A percentile compares a stretch with the other conserved stretches of the same genome.
Conservation (phyloP, 2,888 invertebrate species). For the Drosophila parthenogenetica region DNA sequence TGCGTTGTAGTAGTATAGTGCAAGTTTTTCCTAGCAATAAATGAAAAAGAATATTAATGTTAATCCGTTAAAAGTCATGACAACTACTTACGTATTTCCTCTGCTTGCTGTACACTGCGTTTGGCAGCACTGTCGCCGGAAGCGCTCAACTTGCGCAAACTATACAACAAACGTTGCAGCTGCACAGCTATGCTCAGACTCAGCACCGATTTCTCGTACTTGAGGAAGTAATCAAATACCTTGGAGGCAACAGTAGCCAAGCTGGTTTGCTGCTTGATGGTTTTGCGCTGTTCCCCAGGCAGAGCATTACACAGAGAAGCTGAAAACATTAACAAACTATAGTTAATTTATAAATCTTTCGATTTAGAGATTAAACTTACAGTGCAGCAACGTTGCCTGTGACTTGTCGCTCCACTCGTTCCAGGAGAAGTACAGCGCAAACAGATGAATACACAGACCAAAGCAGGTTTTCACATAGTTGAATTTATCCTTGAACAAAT, state of each 20-base stretch:
- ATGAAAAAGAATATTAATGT: not conserved
- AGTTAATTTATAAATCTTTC: not conserved
- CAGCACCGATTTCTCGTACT: constrained; percentile 72
- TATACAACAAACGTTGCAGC: constrained; percentile 75
- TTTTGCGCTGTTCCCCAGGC: constrained; percentile 40
- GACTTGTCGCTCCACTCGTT: constrained; percentile 86
- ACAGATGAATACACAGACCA: constrained; percentile 86
- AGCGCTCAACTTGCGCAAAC: constrained; percentile 70
- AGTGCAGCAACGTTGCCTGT: constrained; percentile 66
- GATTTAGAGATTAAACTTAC: constrained; percentile 49
- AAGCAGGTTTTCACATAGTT: constrained; percentile 86
- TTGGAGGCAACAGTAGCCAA: constrained; percentile 56
- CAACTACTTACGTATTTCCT: constrained; percentile 74
- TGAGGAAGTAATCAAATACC: constrained; percentile 70
- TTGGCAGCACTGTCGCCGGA: constrained; percentile 43
- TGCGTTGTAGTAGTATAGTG: constrained; percentile 87
- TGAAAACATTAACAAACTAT: constrained; percentile 25
- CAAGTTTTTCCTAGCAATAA: constrained; percentile 84
- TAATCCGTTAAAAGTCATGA: not conserved
- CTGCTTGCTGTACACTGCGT: constrained; percentile 48
- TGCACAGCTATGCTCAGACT: constrained; percentile 82
- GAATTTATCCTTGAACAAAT: constrained; percentile 86
- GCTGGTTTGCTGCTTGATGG: constrained; percentile 27
- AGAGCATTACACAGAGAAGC: constrained; percentile 71
- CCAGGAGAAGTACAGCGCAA: constrained; percentile 88